Conservation (phyloP, 2,113 vertebrate species). For the Rhizomys pruinosus region DNA sequence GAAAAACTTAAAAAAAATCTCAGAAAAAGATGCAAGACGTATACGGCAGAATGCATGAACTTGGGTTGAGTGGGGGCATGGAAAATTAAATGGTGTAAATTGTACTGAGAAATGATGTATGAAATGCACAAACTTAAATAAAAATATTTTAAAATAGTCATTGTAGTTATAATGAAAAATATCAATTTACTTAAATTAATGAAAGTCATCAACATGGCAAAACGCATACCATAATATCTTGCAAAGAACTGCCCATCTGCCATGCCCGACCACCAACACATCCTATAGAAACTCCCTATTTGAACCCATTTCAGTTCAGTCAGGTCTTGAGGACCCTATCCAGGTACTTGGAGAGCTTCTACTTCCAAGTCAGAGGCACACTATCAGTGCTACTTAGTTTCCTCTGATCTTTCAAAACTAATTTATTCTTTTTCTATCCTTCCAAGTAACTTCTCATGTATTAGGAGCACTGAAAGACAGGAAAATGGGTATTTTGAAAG, state of each 20-base stretch:
- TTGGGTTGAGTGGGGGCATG: no score
- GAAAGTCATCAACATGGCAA: background rate
- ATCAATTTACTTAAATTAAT: background rate
- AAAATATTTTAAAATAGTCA: background rate
- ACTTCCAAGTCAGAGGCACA: background rate
- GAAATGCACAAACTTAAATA: no score
- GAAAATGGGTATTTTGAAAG: background rate
- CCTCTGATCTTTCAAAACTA: slow-evolving; percentile 3
- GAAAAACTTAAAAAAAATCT: no score
- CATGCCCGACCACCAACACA: background rate
- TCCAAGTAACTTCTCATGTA: background rate
- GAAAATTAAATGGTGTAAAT: no score
- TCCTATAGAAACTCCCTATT: background rate
- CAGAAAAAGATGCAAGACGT: no score
- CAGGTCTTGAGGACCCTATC: background rate
- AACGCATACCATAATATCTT: background rate
- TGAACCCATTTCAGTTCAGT: background rate
- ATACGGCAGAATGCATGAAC: no score
- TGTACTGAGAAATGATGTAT: no score
- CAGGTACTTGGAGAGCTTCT: background rate
- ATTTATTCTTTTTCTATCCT: background rate
- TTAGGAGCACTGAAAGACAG: background rate
- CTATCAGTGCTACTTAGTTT: background rate
- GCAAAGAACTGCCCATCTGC: background rate
- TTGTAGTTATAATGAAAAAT: background rate